Conservation (phyloP, 2,113 vertebrate genomes). For the Vulpes vulpes region DNA sequence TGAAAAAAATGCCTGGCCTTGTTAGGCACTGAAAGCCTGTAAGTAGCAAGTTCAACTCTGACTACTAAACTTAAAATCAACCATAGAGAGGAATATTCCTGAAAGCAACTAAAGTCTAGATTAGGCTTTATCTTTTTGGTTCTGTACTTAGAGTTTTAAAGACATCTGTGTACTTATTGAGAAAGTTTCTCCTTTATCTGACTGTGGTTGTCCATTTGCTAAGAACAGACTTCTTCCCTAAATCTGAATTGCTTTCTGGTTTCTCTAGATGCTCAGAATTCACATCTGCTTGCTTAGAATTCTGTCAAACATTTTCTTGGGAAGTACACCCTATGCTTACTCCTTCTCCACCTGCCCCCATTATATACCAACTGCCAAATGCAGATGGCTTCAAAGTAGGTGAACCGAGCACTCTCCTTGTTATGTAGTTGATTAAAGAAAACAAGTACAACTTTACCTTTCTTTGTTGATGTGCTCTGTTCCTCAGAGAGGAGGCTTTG, state of each 20-base stretch:
- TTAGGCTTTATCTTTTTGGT: constrained; percentile 19
- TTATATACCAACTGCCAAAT: background rate
- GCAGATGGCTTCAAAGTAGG: background rate
- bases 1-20: background rate
- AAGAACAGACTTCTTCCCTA: background rate
- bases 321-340: background rate
- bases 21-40: background rate
- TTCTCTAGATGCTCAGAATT: background rate
- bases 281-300: background rate
- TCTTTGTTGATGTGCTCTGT: background rate
- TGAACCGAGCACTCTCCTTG: background rate
- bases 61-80: constrained; percentile 37
- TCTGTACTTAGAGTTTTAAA: background rate
- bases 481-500: background rate
- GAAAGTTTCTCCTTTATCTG: background rate
- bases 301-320: background rate
- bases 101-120: background rate
- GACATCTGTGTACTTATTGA: background rate
- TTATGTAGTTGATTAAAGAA: background rate
- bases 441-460: background rate
- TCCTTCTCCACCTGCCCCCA: background rate
- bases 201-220: background rate
- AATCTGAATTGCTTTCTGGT: background rate
- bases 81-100: background rate
- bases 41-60: background rate